Conservation (phyloP, 2,113 vertebrate species). For the Ranitomeya variabilis region DNA sequence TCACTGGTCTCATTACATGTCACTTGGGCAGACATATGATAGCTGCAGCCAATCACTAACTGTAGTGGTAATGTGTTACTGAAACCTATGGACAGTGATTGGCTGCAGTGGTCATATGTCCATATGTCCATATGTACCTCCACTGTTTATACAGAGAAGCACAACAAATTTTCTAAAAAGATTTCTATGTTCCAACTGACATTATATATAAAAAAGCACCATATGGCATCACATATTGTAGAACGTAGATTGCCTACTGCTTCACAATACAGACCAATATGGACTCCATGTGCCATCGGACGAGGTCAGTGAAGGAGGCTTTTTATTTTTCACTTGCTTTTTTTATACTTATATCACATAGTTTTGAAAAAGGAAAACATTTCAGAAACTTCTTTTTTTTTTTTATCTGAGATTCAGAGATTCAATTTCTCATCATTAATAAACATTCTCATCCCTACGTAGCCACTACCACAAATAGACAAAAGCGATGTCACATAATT, state of each 20-base stretch:
- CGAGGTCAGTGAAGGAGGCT: too few species aligned
- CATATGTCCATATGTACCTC: not conserved
- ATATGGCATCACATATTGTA: not conserved
- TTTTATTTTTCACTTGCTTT: too few species aligned
- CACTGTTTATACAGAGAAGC: not conserved
- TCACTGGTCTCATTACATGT: too few species aligned
- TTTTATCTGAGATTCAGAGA: not conserved
- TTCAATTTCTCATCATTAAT: not conserved
- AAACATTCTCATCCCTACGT: not conserved
- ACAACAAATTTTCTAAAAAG: not conserved
- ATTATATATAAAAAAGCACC: not conserved
- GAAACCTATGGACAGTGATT: too few species aligned
- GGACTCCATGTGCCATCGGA: too few species aligned
- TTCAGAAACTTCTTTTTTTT: not conserved
- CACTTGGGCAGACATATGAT: too few species aligned
- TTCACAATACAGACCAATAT: not conserved
- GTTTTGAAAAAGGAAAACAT: not conserved
- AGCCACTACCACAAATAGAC: slow-evolving; percentile 12
- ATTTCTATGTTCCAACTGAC: not conserved
- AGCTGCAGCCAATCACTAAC: too few species aligned
- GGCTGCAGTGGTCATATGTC: too few species aligned
- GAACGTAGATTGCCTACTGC: not conserved
- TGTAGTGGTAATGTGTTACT: too few species aligned
- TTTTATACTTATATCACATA: not conserved
- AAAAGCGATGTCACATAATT: slow-evolving; percentile 25